Conservation (phyloP, 1,140 invertebrate genomes). For the Drosophila aff. region DNA sequence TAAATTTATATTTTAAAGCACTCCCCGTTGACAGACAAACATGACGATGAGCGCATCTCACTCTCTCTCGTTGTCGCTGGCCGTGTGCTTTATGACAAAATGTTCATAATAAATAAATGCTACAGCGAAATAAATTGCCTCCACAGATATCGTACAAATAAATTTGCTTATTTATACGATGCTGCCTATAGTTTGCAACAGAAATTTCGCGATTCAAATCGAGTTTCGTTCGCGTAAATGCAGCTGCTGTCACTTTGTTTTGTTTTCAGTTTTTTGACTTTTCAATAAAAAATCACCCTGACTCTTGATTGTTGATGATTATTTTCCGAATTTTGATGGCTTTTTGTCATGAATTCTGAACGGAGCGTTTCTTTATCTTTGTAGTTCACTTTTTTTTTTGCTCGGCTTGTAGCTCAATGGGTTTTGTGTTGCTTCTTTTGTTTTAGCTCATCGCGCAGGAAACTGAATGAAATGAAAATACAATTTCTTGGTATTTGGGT, state of each 20-base stretch:
- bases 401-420: constrained; percentile 19
- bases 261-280: constrained; percentile 16
- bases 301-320: constrained; percentile 67
- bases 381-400: constrained; percentile 15
- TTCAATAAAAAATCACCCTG: constrained; percentile 64
- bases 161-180: constrained; percentile 66
- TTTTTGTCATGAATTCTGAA: constrained; percentile 66
- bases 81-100: constrained; percentile 74
- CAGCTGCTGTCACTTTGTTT: constrained; percentile 68
- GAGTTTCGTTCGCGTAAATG: constrained; percentile 60
- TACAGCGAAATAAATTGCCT: constrained; percentile 66
- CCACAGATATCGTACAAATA: constrained; percentile 55
- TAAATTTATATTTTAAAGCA: constrained; percentile 43
- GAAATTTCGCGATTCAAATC: constrained; percentile 50
- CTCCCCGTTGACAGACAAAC: constrained; percentile 52
- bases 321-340: constrained; percentile 64
- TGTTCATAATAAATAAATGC: constrained; percentile 74
- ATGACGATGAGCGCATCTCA: constrained; percentile 56
- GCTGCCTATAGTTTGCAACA: constrained; percentile 67
- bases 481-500: constrained; percentile 64
- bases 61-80: background rate
- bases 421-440: constrained; percentile 33
- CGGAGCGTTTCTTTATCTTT: constrained; percentile 32
- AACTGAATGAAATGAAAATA: constrained; percentile 50
- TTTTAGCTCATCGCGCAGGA: constrained; percentile 30